Percentiles rank a stretch among this genome's conserved stretches.
These are phyloP conservation scores for Spinibarbus caldwelli DNA, from an alignment of 2,797 vertebrate species.

Conservation along the genomic window DNA sequence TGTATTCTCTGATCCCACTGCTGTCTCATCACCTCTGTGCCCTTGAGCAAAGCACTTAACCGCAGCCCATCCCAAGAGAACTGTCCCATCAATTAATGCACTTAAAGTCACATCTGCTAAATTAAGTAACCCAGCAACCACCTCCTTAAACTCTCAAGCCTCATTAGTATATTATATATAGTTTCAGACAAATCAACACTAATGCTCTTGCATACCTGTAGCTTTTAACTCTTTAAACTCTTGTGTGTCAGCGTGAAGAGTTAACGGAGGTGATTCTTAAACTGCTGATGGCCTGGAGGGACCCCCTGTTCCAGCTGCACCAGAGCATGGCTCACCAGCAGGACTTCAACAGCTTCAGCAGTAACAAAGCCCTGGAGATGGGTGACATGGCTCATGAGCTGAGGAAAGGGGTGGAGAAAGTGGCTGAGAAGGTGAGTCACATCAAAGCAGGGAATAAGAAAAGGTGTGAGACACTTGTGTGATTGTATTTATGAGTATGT, in stretches of 20 bases:
- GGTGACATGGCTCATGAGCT: slow-evolving; percentile 83
- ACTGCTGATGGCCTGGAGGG: slow-evolving; percentile 82
- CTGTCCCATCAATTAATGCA: slow-evolving; percentile 6
- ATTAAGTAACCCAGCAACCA: slow-evolving; percentile 20
- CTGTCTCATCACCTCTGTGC: slow-evolving; percentile 9
- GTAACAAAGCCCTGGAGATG: slow-evolving; percentile 82
- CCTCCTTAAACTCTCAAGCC: slow-evolving; percentile 7
- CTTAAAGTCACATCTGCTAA: slow-evolving; percentile 21
- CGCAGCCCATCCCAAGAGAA: neutral
- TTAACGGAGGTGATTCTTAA: slow-evolving; percentile 81
- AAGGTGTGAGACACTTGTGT: slow-evolving; percentile 18
- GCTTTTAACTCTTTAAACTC: neutral
- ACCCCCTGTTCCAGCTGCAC: slow-evolving; percentile 82
- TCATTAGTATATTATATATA: neutral
- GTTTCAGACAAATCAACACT: neutral
- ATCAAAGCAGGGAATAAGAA: neutral
- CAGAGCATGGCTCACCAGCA: slow-evolving; percentile 75
- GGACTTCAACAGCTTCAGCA: slow-evolving; percentile 76
- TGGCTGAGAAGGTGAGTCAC: slow-evolving; percentile 77
- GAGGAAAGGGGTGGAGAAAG: slow-evolving; percentile 80
- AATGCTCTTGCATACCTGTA: neutral
- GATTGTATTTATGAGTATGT: neutral
- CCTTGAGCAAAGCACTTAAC: slow-evolving; percentile 33
- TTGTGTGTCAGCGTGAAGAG: slow-evolving; percentile 76
- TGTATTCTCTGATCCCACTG: neutral